Base-by-base conservation (phyloP, 2,797 vertebrate species). In the Scomberomorus guttatus region DNA sequence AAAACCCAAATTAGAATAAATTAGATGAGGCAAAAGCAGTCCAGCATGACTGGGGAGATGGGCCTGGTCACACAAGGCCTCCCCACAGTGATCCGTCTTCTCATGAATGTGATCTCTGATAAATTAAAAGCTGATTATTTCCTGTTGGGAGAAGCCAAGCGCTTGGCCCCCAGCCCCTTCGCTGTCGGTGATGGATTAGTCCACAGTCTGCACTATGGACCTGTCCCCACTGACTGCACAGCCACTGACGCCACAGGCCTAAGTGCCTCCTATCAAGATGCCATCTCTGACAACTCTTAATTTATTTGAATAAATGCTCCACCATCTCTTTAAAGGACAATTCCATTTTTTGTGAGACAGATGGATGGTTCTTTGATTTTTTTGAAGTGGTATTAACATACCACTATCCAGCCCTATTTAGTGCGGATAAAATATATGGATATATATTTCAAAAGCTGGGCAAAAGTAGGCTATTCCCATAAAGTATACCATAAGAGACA, bases 81-180 rank as follows among this genome's bases (percentile, higher is more conserved):
- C 84, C 73, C 70, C 50, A 66, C 69, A 86, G 86, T 71, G 72
- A 89, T 90, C 87, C 24, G 75, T 91, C 93, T 89, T 90, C 85
- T 79, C 80, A 84, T 90, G 78, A 91, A 88, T 88, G 90, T 84
- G 88, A 93, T 94, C 84, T 82, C 83, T 90, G 89, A 94, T 94
- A 93, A 95, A 95, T 95, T 94, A 95, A 95, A 95, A 92, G 89
- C 92, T 94, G 93, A 95, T 95, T 94, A 95, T 94, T 91, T 94
- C 90, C 90, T 90, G 87, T 85, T 89, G 88, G 88, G 86, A 93
- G 89, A 91, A 85, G 87, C 88, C 75, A 86, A 89, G 87, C 60
- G 58, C 78, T 79, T 60, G 81, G 75, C 88, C 89, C 76, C 75
- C 46, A 62, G 76, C 83, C 90, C 70, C 80, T 44, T 48, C 54